Evolutionary conservation across 2,113 vertebrate genomes (phyloP), one percentile per base, ranked within the genome.

Genomic region (Struthidea cinerea): DNA sequence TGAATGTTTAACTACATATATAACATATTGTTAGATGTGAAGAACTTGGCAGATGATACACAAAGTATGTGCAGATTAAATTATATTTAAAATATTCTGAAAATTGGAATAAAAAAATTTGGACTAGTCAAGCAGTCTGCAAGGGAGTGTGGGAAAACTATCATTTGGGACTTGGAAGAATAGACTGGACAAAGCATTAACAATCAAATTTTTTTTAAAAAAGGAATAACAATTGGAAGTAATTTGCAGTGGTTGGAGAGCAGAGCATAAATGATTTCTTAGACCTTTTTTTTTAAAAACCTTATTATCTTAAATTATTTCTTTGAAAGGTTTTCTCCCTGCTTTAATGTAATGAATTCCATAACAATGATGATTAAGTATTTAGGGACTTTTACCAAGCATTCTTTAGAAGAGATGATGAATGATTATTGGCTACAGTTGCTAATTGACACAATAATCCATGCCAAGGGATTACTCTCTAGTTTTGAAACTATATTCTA

Each of bases 21-120:
- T 79, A 81, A 76, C 11, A 8, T 60, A 53, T 76, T 57, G 50
- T 76, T 65, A 91, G 30, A 82, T 3, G 5, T 50, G 64, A 89
- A 76, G 52, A 57, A 84, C 57, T 79, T 84, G 46, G 42, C 65
- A 76, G 5, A 33, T 94, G 95, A 97, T 89, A 82, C 76, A 84
- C 57, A 77, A 97, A 91, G 73, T 95, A 97, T 88, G 90, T 91
- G 87, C 87, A 91, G 88, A 78, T 92, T 95, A 96, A 97, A 96
- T 97, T 69, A 69, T 93, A 81, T 96, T 92, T 53, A 86, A 96
- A 94, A 75, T 65, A 73, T 70, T 83, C 50, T 77, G 68, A 70
- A 94, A 92, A 90, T 59, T 44, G 80, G 83, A 97, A 84, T 96
- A 71, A 95, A 86, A 47, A 33, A 42, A 59, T 90, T 92, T 89